Conservation (phyloP, 2,888 invertebrate species). For the Cosmia trapezina region DNA sequence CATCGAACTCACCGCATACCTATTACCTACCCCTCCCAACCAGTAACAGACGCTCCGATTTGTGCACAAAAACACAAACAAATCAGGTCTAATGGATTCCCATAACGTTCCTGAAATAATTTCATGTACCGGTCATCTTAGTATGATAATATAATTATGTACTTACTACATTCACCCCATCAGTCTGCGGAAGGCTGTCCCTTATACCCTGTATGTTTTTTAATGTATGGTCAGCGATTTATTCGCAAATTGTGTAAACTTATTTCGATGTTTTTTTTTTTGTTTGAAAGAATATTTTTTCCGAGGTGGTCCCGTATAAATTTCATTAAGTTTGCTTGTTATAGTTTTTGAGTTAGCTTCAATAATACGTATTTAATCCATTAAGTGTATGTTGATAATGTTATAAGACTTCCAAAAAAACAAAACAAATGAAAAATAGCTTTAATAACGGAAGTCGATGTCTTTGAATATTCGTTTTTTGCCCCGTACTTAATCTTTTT, state of each 20-base stretch:
- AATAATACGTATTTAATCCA: no score
- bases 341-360: not conserved
- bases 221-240: not conserved
- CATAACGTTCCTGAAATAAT: no score
- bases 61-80: no score
- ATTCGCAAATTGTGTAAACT: not conserved
- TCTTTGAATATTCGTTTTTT: not conserved
- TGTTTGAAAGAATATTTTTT: no score
- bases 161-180: no score
- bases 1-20: no score
- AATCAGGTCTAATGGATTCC: no score
- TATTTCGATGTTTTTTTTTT: not conserved
- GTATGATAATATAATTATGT: no score
- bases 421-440: not conserved
- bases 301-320: not conserved
- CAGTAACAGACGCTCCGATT: no score
- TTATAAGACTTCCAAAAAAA: not conserved
- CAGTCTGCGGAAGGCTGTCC: no score
- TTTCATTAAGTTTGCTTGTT: not conserved
- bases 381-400: not conserved
- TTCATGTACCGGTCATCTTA: no score
- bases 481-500: not conserved
- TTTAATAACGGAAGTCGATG: not conserved
- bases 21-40: no score
- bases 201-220: not conserved